Conservation (phyloP, 2,113 vertebrate genomes). For the Micronisus gabar region DNA sequence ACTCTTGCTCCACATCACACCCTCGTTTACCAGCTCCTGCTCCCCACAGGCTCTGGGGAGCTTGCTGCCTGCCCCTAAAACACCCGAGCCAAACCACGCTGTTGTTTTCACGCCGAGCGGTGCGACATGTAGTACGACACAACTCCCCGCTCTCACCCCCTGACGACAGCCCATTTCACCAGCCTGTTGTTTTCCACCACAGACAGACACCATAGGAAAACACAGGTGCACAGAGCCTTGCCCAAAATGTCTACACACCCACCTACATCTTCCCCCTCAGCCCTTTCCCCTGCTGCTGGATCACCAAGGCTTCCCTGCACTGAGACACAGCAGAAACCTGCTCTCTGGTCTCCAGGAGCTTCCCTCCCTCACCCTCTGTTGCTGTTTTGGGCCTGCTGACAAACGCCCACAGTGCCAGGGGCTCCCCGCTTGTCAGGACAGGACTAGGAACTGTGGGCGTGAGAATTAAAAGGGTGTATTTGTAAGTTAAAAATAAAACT, state of each 20-base stretch:
- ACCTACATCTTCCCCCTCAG: not conserved
- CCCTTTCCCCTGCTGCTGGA: not conserved
- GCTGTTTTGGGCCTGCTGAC: slow-evolving; percentile 23
- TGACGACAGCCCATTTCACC: accelerated
- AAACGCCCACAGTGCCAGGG: slow-evolving; percentile 17
- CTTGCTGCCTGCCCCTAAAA: not conserved
- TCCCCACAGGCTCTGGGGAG: not conserved
- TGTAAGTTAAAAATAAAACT: not conserved
- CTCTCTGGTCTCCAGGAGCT: not conserved
- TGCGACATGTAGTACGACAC: accelerated
- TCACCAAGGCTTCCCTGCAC: not conserved
- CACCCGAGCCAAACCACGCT: not conserved
- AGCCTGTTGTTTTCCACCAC: not conserved
- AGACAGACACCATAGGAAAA: not conserved
- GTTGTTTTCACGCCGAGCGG: not conserved
- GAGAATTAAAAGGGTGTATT: slow-evolving; percentile 18
- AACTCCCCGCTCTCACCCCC: not conserved
- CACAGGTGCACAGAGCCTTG: not conserved
- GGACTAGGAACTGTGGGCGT: not conserved
- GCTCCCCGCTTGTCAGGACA: slow-evolving; percentile 45
- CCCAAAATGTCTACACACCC: not conserved
- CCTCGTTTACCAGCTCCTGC: not conserved
- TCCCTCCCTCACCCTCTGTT: not conserved
- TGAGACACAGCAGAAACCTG: not conserved
- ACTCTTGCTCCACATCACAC: not conserved